phyloP scores from a whole-genome alignment of 2,113 vertebrate species.

The Ammodytes marinus region DNA sequence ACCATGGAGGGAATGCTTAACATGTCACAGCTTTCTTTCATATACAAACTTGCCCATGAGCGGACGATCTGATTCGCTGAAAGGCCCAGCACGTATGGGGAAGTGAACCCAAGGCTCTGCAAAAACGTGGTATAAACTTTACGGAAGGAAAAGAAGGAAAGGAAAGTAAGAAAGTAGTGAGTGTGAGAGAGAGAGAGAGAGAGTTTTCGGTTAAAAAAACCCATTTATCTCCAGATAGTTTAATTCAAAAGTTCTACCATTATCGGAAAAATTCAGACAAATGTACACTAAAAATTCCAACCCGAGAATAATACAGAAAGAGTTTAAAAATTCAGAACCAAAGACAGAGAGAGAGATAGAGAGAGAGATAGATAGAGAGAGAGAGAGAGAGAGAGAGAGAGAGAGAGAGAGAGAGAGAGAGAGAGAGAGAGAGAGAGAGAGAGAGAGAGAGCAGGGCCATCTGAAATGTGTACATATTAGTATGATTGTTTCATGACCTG shows the following conservation, averaged over 20 bases:
- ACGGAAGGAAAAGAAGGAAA: not conserved
- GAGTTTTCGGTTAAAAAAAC: too few relatives aligned
- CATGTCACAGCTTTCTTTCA: conserved; percentile 69
- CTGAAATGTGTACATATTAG: not conserved
- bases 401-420: not conserved
- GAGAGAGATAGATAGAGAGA: not conserved
- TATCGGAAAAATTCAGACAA: too few relatives aligned
- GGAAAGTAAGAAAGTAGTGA: not conserved
- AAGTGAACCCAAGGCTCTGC: conserved; percentile 34
- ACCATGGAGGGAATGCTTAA: conserved; percentile 72
- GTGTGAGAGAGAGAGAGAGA: not conserved
- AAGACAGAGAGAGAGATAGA: not conserved
- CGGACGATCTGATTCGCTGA: conserved; percentile 49
- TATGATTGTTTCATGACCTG: conserved; percentile 6
- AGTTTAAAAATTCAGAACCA: too few relatives aligned
- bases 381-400: not conserved
- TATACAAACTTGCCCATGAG: conserved; percentile 65
- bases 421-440: not conserved
- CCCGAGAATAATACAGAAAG: too few relatives aligned
- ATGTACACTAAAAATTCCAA: too few relatives aligned
- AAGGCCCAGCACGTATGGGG: conserved; percentile 71
- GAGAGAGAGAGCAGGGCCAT: not conserved
- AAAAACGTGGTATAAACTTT: conserved; percentile 43
- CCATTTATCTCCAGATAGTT: too few relatives aligned
- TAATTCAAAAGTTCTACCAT: too few relatives aligned